These are phyloP conservation scores for Empis stercorea DNA, from an alignment of 2,888 invertebrate species.

Conservation along the genomic window DNA sequence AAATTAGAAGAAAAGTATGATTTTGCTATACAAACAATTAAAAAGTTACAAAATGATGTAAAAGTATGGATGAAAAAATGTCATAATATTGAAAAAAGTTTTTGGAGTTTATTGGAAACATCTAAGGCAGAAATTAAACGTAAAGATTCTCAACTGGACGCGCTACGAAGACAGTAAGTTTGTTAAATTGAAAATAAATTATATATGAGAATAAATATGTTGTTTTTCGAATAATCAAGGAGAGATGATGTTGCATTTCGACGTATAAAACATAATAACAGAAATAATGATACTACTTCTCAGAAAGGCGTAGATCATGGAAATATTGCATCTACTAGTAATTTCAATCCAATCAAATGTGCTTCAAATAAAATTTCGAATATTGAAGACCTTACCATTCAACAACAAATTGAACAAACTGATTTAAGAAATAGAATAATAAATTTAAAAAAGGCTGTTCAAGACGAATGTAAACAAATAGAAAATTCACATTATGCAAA, in stretches of 20 bases:
- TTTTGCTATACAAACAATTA: background rate
- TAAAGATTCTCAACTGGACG: background rate
- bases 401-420: too few relatives aligned
- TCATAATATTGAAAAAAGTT: background rate
- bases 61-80: background rate
- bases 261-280: background rate
- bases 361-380: too few relatives aligned
- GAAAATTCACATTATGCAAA: too few relatives aligned
- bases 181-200: background rate
- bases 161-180: background rate
- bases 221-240: background rate
- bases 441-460: too few relatives aligned
- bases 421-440: too few relatives aligned
- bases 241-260: background rate
- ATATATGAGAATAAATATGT: background rate
- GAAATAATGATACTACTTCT: too few relatives aligned
- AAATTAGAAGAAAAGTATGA: background rate
- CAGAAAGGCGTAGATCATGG: too few relatives aligned
- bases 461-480: too few relatives aligned
- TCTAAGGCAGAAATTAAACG: background rate
- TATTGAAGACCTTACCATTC: too few relatives aligned
- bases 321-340: too few relatives aligned
- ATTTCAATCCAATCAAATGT: too few relatives aligned
- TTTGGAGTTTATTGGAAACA: background rate
- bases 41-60: background rate